Percentiles rank a stretch among this genome's conserved stretches.
phyloP scores from a whole-genome alignment of 2,797 vertebrate genomes.

The Esox masquinongy region DNA sequence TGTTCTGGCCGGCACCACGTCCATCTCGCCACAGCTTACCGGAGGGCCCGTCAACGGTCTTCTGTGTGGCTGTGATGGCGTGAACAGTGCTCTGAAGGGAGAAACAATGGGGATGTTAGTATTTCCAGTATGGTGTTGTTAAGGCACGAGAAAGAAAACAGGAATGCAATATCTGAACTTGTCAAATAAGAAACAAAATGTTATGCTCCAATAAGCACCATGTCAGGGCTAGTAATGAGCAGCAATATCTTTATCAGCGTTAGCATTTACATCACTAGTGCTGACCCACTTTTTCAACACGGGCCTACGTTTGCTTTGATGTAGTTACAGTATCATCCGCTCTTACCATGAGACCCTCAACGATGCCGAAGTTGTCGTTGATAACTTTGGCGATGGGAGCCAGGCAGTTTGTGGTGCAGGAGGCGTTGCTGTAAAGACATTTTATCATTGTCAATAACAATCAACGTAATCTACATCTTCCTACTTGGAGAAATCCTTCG shows the following conservation, averaged over 20 bases:
- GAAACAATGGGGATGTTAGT: background rate
- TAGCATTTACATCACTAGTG: background rate
- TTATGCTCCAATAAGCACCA: background rate
- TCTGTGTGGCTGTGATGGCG: conserved; percentile 86
- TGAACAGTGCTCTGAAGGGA: conserved; percentile 82
- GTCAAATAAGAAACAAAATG: background rate
- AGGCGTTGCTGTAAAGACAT: conserved; percentile 84
- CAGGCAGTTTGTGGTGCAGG: conserved; percentile 89
- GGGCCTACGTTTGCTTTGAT: background rate
- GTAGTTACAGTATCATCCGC: too few species aligned
- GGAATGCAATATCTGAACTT: background rate
- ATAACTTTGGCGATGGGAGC: conserved; percentile 88
- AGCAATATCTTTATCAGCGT: background rate
- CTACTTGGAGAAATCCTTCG: too few species aligned
- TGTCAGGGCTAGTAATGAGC: background rate
- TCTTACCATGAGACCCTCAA: conserved; percentile 86
- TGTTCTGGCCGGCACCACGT: conserved; percentile 85
- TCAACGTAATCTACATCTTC: too few species aligned
- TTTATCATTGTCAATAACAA: conserved; percentile 31
- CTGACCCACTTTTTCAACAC: background rate
- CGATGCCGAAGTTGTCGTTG: conserved; percentile 83
- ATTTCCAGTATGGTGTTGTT: background rate
- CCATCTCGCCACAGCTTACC: conserved; percentile 87
- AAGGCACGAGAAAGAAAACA: background rate
- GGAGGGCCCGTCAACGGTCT: conserved; percentile 87